phyloP scores from a whole-genome alignment of 2,888 invertebrate species.

The Homarus gammarus region DNA sequence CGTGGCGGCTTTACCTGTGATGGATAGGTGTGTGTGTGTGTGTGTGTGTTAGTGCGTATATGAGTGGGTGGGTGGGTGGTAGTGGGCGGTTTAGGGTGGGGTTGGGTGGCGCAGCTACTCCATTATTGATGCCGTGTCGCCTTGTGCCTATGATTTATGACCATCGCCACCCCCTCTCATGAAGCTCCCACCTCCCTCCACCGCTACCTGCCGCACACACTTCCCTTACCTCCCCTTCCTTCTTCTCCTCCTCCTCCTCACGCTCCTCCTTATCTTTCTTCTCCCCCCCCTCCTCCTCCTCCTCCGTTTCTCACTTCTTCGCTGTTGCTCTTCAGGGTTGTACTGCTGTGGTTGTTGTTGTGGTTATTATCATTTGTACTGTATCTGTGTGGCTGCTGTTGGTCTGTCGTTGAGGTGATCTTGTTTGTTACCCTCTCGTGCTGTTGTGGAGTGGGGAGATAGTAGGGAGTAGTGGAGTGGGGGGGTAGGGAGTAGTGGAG shows the following conservation, averaged over 20 bases:
- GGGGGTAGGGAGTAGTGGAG: no score
- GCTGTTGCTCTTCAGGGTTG: not conserved
- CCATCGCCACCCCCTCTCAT: conserved; percentile 9
- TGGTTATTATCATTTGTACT: no score
- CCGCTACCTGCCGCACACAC: not conserved
- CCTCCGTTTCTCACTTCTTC: not conserved
- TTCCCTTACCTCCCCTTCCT: not conserved
- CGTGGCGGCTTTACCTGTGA: not conserved
- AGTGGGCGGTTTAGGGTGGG: not conserved
- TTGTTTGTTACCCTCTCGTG: no score
- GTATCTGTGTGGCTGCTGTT: no score
- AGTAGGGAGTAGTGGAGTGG: no score
- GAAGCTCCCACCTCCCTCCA: not conserved
- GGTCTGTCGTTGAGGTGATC: no score
- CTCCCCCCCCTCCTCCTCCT: not conserved
- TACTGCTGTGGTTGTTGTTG: not conserved
- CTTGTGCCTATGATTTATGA: conserved; percentile 28
- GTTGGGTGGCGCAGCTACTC: conserved; percentile 7
- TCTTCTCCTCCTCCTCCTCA: not conserved
- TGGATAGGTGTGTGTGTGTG: not conserved
- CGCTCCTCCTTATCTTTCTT: no score
- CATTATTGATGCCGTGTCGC: conserved; percentile 47
- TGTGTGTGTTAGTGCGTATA: not conserved
- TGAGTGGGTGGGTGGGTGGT: not conserved
- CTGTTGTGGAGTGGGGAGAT: no score